These are phyloP conservation scores for Sarotherodon lohbergeri DNA, from an alignment of 2,113 vertebrate genomes.

Conservation along the genomic window DNA sequence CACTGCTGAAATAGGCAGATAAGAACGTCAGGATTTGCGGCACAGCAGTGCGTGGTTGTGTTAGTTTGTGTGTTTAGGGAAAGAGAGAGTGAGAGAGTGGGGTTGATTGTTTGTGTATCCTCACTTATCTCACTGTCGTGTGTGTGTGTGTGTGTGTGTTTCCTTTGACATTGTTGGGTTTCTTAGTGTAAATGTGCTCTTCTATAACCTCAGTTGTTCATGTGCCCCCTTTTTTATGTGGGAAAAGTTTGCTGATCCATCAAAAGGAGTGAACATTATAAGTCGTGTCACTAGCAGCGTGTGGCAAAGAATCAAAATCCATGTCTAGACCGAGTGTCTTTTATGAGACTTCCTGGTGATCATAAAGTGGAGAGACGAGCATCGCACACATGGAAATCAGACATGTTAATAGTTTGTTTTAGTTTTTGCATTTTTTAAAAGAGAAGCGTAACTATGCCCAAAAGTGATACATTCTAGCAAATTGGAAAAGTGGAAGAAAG, in stretches of 20 bases:
- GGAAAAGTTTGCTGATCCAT: background rate
- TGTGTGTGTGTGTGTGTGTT: background rate
- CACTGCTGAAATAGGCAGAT: constrained; percentile 28
- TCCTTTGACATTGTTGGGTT: background rate
- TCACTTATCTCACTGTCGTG: background rate
- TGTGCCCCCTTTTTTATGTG: background rate
- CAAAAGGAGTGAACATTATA: background rate
- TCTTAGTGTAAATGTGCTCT: background rate
- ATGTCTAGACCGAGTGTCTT: background rate
- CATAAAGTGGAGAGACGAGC: background rate
- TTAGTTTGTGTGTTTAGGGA: background rate
- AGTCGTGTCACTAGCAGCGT: background rate
- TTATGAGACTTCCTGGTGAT: background rate
- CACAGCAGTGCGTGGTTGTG: background rate
- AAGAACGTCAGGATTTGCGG: background rate
- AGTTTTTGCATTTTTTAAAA: background rate
- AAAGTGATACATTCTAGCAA: background rate
- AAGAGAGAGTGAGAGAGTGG: background rate
- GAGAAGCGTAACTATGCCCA: background rate
- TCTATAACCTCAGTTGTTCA: background rate
- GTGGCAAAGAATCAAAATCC: background rate
- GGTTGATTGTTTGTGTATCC: background rate
- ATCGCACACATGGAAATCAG: background rate
- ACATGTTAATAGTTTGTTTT: background rate
- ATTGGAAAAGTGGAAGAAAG: background rate